A percentile compares a stretch with the other conserved stretches of the same genome.
These are phyloP conservation scores for Aphaenogaster rudis DNA, from an alignment of 1,140 invertebrate species.

Conservation along the genomic window DNA sequence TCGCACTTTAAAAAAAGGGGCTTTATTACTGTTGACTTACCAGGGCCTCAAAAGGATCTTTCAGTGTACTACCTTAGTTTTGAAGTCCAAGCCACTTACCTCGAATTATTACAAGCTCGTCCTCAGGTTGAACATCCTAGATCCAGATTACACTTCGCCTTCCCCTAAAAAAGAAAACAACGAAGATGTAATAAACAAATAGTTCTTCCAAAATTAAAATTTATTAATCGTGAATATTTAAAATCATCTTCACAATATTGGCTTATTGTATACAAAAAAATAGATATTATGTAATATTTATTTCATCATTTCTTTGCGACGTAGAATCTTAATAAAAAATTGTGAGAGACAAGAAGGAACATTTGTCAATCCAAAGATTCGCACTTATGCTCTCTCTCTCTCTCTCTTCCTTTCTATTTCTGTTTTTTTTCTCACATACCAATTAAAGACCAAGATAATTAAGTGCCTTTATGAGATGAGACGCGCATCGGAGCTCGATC, in stretches of 20 bases:
- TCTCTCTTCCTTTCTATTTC: neutral
- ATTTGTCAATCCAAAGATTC: neutral
- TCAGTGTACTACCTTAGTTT: no score
- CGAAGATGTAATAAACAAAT: neutral
- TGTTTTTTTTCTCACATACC: constrained; percentile 16
- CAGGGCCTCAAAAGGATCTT: no score
- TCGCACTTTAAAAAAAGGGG: no score
- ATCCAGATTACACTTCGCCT: neutral
- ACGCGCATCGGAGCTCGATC: constrained; percentile 48
- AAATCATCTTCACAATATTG: neutral
- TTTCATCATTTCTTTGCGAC: neutral
- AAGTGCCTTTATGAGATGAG: constrained; percentile 43
- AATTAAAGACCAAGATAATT: constrained; percentile 46
- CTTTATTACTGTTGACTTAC: no score
- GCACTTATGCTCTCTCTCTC: neutral
- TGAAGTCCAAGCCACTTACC: neutral
- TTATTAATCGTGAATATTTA: neutral
- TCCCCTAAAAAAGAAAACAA: neutral
- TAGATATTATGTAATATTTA: neutral
- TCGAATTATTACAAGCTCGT: neutral
- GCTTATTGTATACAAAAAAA: neutral
- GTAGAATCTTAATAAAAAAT: neutral
- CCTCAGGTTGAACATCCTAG: neutral
- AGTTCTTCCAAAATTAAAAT: neutral
- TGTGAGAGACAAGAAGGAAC: neutral